Evolutionary conservation across 1,140 invertebrate genomes (phyloP), one percentile per base, ranked within the genome.

Genomic region (Pseudomyrmex sp.): DNA sequence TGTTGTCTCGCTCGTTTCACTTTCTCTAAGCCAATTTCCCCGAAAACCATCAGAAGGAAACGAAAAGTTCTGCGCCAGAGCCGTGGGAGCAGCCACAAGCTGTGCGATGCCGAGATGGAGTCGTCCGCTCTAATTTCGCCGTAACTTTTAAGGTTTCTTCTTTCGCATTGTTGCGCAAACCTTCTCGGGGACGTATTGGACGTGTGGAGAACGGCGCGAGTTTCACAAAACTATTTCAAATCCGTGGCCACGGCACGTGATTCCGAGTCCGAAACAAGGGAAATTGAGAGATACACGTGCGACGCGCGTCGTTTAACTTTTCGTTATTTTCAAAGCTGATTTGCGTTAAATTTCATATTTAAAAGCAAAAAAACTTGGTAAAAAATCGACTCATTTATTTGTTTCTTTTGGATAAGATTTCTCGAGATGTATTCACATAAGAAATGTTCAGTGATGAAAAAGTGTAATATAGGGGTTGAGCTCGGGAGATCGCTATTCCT

Each of bases 111-210:
- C 69, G 48, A 62, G 59, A 72, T 72, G 68, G 61, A 75, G 54
- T 52, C 12, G 56, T 62, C 56, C 58, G 46, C 63, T 84, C 85
- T 89, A 89, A 87, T 89, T 89, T 87, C 62, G 3, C 44, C 26
- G n/a, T 72, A 89, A 89, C 88, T 89, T 89, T 89, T 85, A 63
- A 75, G 77, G 75, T 82, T 82, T 77, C 75, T 80, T 80, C 72
- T 69, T 52, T 46, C 20, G 44, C 83, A 85, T 85, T 85, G 84
- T 88, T 82, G 56, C 23, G 26, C 18, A 13, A 88, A 88, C 83
- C 88, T 88, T 59, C 35, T 7, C 65, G 18, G 8, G 56, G 54
- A 66, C 44, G 66, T 87, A 88, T 88, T 72, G 82, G 35, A 35
- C 15, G 44, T 50, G 56, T 46, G 50, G 8, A 61, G 84, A 87